A percentile compares a stretch with the other conserved stretches of the same genome.
Conservation (phyloP, 2,888 invertebrate genomes). For the Erynnis tages region DNA sequence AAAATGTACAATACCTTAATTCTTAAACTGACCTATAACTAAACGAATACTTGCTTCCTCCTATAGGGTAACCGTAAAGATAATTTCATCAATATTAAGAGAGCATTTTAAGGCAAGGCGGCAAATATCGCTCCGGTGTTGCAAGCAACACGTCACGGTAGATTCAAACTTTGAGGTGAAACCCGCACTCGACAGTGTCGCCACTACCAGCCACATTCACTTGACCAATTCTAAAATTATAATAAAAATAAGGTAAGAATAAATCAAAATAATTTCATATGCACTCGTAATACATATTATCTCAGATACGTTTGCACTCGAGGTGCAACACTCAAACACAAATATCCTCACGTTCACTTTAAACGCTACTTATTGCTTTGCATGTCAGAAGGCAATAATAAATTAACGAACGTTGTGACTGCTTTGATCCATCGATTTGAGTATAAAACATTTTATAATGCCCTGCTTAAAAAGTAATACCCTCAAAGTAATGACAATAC, state of each 20-base stretch:
- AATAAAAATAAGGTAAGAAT: slow-evolving; percentile 6
- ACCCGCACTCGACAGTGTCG: slow-evolving; percentile 3
- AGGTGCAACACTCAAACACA: neutral
- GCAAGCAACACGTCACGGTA: neutral
- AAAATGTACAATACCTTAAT: slow-evolving; percentile 69
- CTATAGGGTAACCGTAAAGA: slow-evolving; percentile 77
- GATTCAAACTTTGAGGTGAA: slow-evolving; percentile 4
- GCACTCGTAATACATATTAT: slow-evolving; percentile 8
- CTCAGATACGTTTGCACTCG: slow-evolving; percentile 7
- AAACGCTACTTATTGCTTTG: slow-evolving; percentile 1
- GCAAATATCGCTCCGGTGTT: slow-evolving; percentile 35
- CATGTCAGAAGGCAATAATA: slow-evolving; percentile 27
- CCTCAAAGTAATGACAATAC: slow-evolving; percentile 22
- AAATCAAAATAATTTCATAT: slow-evolving; percentile 19
- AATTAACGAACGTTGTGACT: slow-evolving; percentile 12
- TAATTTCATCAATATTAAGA: slow-evolving; percentile 74
- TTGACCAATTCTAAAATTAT: slow-evolving; percentile 7
- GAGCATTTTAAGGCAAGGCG: slow-evolving; percentile 79
- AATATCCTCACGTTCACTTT: neutral
- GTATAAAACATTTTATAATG: slow-evolving; percentile 30
- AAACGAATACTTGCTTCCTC: slow-evolving; percentile 78
- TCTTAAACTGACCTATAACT: slow-evolving; percentile 58
- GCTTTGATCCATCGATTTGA: slow-evolving; percentile 3
- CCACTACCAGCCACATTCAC: slow-evolving; percentile 4
- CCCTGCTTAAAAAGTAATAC: slow-evolving; percentile 33